Evolutionary conservation across 2,113 vertebrate species (phyloP), one percentile per base, ranked within the genome.

Genomic region (Bubo blakistoni): DNA sequence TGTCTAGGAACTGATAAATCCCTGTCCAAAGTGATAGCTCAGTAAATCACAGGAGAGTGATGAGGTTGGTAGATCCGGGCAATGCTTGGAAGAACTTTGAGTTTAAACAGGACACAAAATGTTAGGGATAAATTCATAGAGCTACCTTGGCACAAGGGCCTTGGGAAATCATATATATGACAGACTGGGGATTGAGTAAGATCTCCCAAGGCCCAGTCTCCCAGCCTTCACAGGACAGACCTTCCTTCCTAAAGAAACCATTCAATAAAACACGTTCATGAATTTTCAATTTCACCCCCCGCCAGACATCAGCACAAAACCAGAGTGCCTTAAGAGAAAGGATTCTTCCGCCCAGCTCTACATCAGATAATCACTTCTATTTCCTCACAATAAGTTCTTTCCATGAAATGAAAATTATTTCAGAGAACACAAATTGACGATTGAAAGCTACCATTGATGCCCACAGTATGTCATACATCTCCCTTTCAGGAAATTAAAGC

Each of bases 401-500:
- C 77, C 11, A 22, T 80, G 81, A 97, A 97, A 96, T 86, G 63
- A 97, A 98, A 89, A 87, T 94, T 1, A 95, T 81, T 95, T 96
- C 84, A 86, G 82, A 96, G 94, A 91, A 95, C 57, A 80, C 0
- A 0, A 96, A 96, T 47, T 90, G 69, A 77, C 46, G 21, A 95
- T 90, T 97, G 82, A 97, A 97, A 97, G 87, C 94, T 96, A 92
- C 78, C n/a, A 10, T 42, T 49, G 83, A 97, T 96, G 92, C 93
- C 94, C 95, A 97, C 80, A 98, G 96, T 78, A 97, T 92, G 94
- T 91, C 86, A 96, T 94, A 86, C 55, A 94, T 97, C 90, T 97
- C 69, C 54, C 80, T 97, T 94, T 91, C 96, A 97, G 96, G 95
- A 97, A 97, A 98, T 97, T 97, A 97, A 86, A 95, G 61, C 87